Evolutionary conservation across 2,113 vertebrate species (phyloP).

Genomic region (Antigone vipio): DNA sequence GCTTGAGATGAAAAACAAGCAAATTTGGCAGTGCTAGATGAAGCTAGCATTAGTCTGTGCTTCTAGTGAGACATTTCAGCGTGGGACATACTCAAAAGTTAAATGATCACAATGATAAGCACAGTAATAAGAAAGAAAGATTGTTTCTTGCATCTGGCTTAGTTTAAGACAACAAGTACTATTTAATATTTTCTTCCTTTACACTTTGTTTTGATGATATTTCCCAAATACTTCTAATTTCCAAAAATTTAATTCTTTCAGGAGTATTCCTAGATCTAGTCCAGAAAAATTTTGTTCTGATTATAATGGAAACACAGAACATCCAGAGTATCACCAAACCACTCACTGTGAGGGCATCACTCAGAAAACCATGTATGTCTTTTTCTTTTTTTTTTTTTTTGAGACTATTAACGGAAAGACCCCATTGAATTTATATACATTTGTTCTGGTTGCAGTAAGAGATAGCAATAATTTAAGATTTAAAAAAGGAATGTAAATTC

Average conservation of each 20-base stretch:
- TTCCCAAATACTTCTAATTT: neutral
- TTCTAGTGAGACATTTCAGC: neutral
- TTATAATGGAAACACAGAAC: neutral
- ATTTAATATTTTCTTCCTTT: neutral
- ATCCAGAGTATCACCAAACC: neutral
- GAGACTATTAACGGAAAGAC: neutral
- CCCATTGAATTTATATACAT: neutral
- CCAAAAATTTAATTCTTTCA: neutral
- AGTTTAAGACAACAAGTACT: neutral
- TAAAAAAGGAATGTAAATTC: neutral
- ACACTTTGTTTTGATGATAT: neutral
- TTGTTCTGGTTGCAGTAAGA: neutral
- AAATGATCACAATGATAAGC: neutral
- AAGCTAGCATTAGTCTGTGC: neutral
- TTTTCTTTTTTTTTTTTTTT: neutral
- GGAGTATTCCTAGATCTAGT: neutral
- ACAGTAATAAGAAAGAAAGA: neutral
- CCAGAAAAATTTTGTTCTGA: neutral
- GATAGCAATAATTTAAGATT: neutral
- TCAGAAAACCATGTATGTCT: neutral
- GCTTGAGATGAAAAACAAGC: conserved; percentile 34
- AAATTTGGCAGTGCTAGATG: conserved; percentile 12
- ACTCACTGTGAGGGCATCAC: neutral
- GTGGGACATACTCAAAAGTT: neutral
- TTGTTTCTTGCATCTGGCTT: neutral